phyloP scores from a whole-genome alignment of 2,888 invertebrate species.

The Eudasyphora cyanicolor region DNA sequence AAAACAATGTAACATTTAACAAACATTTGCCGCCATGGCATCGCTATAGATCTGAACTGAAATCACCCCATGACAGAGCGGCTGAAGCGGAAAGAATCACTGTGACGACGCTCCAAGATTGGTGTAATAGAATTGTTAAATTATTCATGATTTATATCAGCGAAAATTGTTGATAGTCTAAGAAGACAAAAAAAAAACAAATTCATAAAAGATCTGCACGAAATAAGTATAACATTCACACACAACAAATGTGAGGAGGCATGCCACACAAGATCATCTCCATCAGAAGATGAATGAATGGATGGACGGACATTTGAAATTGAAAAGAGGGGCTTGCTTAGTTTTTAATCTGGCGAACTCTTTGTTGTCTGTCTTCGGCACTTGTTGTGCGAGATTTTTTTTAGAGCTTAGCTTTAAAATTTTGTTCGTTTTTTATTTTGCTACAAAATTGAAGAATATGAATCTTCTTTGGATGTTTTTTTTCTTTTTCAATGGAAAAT shows the following conservation, averaged over 20 bases:
- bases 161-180: conserved; percentile 15
- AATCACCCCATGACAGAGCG: not conserved
- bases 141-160: conserved; percentile 63
- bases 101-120: not conserved
- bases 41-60: not conserved
- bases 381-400: conserved; percentile 46
- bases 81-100: not conserved
- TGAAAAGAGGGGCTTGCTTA: not conserved
- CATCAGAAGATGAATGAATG: not conserved
- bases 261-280: conserved; percentile 50
- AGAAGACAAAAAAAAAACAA: conserved; percentile 33
- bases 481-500: conserved; percentile 36
- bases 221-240: conserved; percentile 44
- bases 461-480: conserved; percentile 27
- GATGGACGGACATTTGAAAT: conserved; percentile 5
- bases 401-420: conserved; percentile 52
- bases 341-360: not conserved
- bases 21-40: not conserved
- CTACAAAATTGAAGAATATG: not conserved
- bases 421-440: not conserved
- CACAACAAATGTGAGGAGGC: conserved; percentile 35
- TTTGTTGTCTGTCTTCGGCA: conserved; percentile 51
- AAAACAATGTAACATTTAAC: conserved; percentile 29
- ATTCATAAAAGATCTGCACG: conserved; percentile 54
- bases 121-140: conserved; percentile 43